These are phyloP conservation scores for Enteromius paludinosus DNA, from an alignment of 2,797 vertebrate genomes.

Conservation along the genomic window DNA sequence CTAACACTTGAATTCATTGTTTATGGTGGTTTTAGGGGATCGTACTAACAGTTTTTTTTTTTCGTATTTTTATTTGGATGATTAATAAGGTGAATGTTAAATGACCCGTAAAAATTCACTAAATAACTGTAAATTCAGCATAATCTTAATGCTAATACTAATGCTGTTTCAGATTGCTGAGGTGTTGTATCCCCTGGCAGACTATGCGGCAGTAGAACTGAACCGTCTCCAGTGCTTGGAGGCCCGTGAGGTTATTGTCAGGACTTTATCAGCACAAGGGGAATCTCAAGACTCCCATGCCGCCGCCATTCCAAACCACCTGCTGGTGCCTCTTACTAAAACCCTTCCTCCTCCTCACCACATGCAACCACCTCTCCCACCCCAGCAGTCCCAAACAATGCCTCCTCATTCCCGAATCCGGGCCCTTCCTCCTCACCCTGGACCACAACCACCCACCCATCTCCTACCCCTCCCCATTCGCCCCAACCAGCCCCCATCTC, in stretches of 20 bases:
- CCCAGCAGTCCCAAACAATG: conserved; percentile 61
- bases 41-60: background rate
- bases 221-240: conserved; percentile 87
- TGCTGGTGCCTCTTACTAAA: conserved; percentile 89
- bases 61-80: background rate
- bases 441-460: conserved; percentile 70
- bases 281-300: conserved; percentile 89
- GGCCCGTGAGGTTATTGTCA: conserved; percentile 87
- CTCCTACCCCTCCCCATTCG: conserved; percentile 59
- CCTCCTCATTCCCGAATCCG: conserved; percentile 67
- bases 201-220: conserved; percentile 84
- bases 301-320: conserved; percentile 86
- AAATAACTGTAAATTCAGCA: background rate
- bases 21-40: background rate
- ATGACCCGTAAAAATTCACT: background rate
- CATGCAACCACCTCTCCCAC: conserved; percentile 61
- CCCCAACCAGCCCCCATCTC: conserved; percentile 63
- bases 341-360: conserved; percentile 68
- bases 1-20: background rate
- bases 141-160: background rate
- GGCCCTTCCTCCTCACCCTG: conserved; percentile 59
- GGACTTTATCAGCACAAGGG: conserved; percentile 92
- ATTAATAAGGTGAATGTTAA: background rate
- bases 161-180: conserved; percentile 86
- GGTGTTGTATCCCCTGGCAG: conserved; percentile 87